A percentile compares a stretch with the other conserved stretches of the same genome.
These are phyloP conservation scores for Rhorus exstirpatorius DNA, from an alignment of 2,888 invertebrate genomes.

Conservation along the genomic window DNA sequence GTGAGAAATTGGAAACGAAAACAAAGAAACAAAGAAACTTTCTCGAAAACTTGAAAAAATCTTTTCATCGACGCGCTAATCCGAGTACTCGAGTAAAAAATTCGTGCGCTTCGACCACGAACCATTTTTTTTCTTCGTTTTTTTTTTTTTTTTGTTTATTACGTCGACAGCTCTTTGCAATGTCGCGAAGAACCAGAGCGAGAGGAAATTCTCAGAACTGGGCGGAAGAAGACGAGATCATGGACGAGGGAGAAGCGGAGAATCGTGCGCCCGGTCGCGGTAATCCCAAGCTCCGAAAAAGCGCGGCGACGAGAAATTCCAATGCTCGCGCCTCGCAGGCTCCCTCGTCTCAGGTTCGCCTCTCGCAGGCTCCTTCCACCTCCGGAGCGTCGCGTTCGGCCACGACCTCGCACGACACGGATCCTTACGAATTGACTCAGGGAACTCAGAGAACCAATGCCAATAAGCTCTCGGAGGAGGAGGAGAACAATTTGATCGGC, in stretches of 20 bases:
- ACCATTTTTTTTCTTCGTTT: too few relatives aligned
- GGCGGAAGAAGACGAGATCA: neutral
- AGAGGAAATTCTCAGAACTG: neutral
- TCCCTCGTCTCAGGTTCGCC: too few relatives aligned
- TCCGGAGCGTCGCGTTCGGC: slow-evolving; percentile 4
- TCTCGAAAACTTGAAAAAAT: too few relatives aligned
- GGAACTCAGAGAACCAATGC: neutral
- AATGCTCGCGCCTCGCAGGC: neutral
- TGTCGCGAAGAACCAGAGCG: slow-evolving; percentile 49
- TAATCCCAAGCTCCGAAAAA: neutral
- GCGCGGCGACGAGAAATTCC: neutral
- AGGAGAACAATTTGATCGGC: slow-evolving; percentile 73
- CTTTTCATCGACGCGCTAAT: too few relatives aligned
- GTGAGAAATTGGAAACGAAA: too few relatives aligned
- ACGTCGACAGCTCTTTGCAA: neutral
- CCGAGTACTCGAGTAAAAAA: too few relatives aligned
- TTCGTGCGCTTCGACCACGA: too few relatives aligned
- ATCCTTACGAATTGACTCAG: neutral
- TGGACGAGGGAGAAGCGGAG: neutral
- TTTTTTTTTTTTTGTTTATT: too few relatives aligned
- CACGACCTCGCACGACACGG: neutral
- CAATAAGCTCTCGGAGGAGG: slow-evolving; percentile 58
- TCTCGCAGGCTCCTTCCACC: neutral
- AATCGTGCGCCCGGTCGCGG: neutral
- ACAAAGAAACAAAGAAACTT: too few relatives aligned